Evolutionary conservation across 92 coral and sea anemone species (phyloP).

Genomic region (Blastomussa wellsi): DNA sequence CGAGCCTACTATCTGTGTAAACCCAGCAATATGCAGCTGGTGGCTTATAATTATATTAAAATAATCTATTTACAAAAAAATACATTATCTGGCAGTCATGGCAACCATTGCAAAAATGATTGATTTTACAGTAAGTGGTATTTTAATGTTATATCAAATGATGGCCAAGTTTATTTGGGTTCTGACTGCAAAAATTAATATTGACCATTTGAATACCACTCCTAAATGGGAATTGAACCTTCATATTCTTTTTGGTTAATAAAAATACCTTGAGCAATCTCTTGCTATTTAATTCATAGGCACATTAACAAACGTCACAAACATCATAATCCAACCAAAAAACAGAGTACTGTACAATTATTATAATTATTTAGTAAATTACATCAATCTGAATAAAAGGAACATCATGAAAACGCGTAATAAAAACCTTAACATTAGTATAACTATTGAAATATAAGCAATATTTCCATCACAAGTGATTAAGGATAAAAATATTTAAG

Average conservation of each 20-base stretch:
- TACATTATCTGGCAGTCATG: not conserved
- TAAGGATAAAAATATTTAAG: not conserved
- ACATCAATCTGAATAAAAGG: not conserved
- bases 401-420: not conserved
- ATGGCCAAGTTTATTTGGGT: not conserved
- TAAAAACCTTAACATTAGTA: not conserved
- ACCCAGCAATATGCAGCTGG: not conserved
- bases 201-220: not conserved
- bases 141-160: not conserved
- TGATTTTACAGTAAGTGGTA: not conserved
- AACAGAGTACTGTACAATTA: not conserved
- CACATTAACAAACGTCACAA: not conserved
- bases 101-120: not conserved
- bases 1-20: not conserved
- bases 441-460: not conserved
- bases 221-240: not conserved
- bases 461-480: no score
- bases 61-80: not conserved
- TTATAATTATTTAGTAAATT: not conserved
- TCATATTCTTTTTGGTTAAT: not conserved
- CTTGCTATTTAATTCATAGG: no score
- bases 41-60: not conserved
- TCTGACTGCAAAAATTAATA: slow-evolving; percentile 1
- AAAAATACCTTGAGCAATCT: no score
- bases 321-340: not conserved